Base-by-base conservation (phyloP, 1,140 invertebrate genomes). In the Euura saliciscinereae region DNA sequence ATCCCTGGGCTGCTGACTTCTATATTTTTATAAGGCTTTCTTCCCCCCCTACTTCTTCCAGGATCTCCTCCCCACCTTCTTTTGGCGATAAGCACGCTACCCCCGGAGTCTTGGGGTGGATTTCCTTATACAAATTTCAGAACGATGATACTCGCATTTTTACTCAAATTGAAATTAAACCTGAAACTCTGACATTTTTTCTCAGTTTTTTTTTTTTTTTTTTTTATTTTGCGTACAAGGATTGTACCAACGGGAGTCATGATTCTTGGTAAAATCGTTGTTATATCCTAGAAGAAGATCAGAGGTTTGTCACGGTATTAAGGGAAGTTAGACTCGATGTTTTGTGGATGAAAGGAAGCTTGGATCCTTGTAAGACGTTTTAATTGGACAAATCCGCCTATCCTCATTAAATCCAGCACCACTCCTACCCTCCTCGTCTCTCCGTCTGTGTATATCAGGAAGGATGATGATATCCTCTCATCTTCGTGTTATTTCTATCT, bases 361-460 rank as follows among this genome's bases (percentile, higher is more conserved):
- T 78, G 79, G 85, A 87, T 86, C 84, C 83, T 86, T 87, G 85
- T 86, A 86, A 87, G 86, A 87, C 86, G 85, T 87, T 88, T 87
- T 88, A 88, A 88, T 88, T 88, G 86, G 86, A 88, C 86, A 88
- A 88, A 88, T 88, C 86, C 86, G 84, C 86, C 86, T 88, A 88
- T 87, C 86, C 85, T 87, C 86, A 87, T 88, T 88, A 88, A 88
- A 87, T 86, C 86, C 83, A 83, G 78, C 78, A 80, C 78, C 78
- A 77, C 77, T 74, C 75, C 76, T 74, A 76, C 74, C 78, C 65
- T 70, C 68, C 44, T 65, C 66, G 70, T 64, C 68, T 43, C 70
- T 71, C 66, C 74, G 43, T 67, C 69, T 43, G 66, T 73, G 46
- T 72, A 28, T 28, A 28, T 79, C 76, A 79, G 74, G 73, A 77